A percentile compares a stretch with the other conserved stretches of the same genome.
Evolutionary conservation across 2,797 vertebrate species (phyloP).

Genomic region (Anas flavirostris): DNA sequence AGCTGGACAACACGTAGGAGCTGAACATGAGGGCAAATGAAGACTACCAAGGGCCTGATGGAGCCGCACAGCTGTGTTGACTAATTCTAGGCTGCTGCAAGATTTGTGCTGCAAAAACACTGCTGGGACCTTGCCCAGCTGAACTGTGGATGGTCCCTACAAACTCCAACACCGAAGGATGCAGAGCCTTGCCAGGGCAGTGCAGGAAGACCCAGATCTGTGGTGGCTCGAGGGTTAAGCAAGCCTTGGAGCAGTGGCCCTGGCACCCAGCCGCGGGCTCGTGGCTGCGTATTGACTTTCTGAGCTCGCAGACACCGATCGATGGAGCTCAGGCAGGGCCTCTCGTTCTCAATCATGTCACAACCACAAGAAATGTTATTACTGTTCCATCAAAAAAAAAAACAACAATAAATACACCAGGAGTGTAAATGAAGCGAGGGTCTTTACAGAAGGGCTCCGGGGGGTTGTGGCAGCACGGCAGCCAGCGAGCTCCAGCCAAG

Average conservation of each 20-base stretch:
- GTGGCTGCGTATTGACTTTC: not conserved
- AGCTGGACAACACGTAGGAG: accelerated
- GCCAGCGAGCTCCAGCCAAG: not conserved
- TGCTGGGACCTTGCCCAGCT: too few species aligned
- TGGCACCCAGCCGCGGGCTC: not conserved
- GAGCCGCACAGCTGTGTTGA: not conserved
- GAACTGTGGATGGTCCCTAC: accelerated
- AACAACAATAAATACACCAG: not conserved
- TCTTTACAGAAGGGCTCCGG: not conserved
- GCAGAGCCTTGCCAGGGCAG: not conserved
- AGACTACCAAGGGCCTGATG: not conserved
- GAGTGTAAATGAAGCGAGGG: not conserved
- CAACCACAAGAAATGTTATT: not conserved
- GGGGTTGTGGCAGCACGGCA: accelerated
- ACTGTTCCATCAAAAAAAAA: slow-evolving; percentile 9
- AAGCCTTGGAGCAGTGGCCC: not conserved
- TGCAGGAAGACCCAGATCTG: accelerated
- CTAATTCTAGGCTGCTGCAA: not conserved
- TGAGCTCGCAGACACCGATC: not conserved
- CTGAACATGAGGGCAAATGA: not conserved
- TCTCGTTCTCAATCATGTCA: not conserved
- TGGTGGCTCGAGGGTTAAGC: not conserved
- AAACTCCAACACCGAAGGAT: accelerated
- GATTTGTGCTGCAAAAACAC: not conserved
- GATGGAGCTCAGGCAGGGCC: not conserved